Base-by-base conservation (phyloP, 2,113 vertebrate species). In the Oreochromis niloticus region DNA sequence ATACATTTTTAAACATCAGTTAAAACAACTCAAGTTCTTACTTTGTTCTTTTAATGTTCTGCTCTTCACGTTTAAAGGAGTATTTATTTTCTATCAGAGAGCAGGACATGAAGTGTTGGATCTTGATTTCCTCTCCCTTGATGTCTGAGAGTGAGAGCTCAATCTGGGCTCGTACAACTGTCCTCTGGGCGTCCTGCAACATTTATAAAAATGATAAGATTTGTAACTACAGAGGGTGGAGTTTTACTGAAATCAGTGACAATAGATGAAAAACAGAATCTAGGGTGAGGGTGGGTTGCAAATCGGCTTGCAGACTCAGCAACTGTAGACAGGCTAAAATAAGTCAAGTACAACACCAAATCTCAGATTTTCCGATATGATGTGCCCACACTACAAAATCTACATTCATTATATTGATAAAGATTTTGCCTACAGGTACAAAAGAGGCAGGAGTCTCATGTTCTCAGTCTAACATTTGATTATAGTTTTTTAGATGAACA, bases 151-250 rank as follows among this genome's bases (percentile, higher is more conserved):
- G 99, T 87, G 97, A 97, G 14, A 99, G 94, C 7, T 97, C 96
- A 83, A 99, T 99, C 94, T 99, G 98, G 48, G 98, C 99, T 90
- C 97, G 95, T 3, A 99, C 98, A 1, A 99, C 99, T 0, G 98
- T 99, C 92, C 99, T 98, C 32, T 99, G 97, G 88, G 97, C 99
- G 80, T 98, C 96, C 99, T 99, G 94, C 1, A 57, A 75, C 30
- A 34, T 61, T 17, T 61, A 17, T 34, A 34, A 34, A 30, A 61
- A 61, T 19, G 8, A 34, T 34, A 61, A 11, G 16, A 32, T 61
- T 17, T 16, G 27, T 30, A 32, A 61, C 27, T 34, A 34, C 30
- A 34, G 30, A 10, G 30, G 59, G 30, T 63, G 30, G 59, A 63
- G 30, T 34, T 34, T 63, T 10, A 19, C 59, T 34, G 30, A 32